A percentile compares a stretch with the other conserved stretches of the same genome.
These are phyloP conservation scores for Tenebrio molitor DNA, from an alignment of 1,140 invertebrate species.

Conservation along the genomic window DNA sequence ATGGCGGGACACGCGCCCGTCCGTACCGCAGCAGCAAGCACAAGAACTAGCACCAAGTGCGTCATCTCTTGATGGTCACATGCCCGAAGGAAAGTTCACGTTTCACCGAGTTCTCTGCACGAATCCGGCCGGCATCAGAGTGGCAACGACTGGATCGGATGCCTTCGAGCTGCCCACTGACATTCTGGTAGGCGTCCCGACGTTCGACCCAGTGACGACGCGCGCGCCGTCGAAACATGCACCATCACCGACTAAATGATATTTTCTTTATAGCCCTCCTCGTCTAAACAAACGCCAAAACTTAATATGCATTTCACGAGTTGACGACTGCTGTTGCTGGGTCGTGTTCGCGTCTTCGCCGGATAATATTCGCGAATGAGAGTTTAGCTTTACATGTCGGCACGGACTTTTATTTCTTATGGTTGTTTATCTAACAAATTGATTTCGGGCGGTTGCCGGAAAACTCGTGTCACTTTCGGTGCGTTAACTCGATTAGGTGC, in stretches of 20 bases:
- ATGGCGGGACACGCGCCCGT: constrained; percentile 50
- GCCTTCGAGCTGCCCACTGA: constrained; percentile 28
- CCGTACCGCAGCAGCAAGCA: constrained; percentile 36
- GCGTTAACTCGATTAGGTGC: no score
- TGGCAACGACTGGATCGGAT: constrained; percentile 12
- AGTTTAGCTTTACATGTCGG: neutral
- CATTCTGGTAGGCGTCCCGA: constrained; percentile 24
- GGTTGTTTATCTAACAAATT: neutral
- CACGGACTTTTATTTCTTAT: neutral
- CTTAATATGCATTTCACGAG: constrained; percentile 40
- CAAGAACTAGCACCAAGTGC: constrained; percentile 48
- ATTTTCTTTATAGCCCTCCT: constrained; percentile 28
- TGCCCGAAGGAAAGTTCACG: neutral
- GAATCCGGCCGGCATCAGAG: constrained; percentile 19
- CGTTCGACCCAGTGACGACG: constrained; percentile 24
- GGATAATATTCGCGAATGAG: neutral
- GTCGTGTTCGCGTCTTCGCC: neutral
- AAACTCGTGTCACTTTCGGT: no score
- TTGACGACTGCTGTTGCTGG: constrained; percentile 14
- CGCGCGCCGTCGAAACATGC: constrained; percentile 18
- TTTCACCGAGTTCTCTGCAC: neutral
- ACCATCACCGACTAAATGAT: constrained; percentile 27
- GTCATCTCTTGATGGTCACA: constrained; percentile 44
- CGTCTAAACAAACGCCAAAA: constrained; percentile 31
- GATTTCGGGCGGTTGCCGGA: neutral